These are phyloP conservation scores for Hylyphantes graminicola DNA, from an alignment of 1,140 invertebrate genomes.

Conservation along the genomic window DNA sequence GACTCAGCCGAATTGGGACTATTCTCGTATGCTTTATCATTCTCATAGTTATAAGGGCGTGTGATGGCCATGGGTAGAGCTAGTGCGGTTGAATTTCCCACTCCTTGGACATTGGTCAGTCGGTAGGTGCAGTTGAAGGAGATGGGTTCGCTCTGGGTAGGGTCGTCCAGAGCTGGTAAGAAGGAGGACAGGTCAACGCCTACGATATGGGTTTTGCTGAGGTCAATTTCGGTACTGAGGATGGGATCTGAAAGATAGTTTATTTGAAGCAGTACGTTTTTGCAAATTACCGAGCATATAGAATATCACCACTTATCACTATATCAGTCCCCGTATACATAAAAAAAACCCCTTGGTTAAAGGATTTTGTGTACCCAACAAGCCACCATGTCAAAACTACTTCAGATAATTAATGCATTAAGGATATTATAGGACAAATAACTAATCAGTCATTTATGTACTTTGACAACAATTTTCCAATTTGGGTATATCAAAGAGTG, in stretches of 20 bases:
- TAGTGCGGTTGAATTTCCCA: conserved; percentile 22
- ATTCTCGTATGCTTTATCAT: conserved; percentile 5
- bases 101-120: conserved; percentile 8
- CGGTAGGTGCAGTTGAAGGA: conserved; percentile 41
- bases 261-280: no score
- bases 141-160: not conserved
- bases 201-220: conserved; percentile 39
- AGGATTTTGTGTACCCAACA: no score
- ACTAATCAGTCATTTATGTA: no score
- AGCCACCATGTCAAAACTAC: no score
- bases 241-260: not conserved
- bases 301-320: no score
- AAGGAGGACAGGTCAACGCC: conserved; percentile 42
- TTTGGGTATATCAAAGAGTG: no score
- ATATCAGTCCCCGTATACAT: no score
- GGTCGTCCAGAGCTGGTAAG: conserved; percentile 29
- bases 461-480: no score
- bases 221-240: conserved; percentile 11
- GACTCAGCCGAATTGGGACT: not conserved
- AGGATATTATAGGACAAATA: no score
- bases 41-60: conserved; percentile 44
- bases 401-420: no score
- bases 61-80: conserved; percentile 40
- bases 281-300: no score
- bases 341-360: no score